phyloP scores from a whole-genome alignment of 2,888 invertebrate species.

The Noctua janthe region DNA sequence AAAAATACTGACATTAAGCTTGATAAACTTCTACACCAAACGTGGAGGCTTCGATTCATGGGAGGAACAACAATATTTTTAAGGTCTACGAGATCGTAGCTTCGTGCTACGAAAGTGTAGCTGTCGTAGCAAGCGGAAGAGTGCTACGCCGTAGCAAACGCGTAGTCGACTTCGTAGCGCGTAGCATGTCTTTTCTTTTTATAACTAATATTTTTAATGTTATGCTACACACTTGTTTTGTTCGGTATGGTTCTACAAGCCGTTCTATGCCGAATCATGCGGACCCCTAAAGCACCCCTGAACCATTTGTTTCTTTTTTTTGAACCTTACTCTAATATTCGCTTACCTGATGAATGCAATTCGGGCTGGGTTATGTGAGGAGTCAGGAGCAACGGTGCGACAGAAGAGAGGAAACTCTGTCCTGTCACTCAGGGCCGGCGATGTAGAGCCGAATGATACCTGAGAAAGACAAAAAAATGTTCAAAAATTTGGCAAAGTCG shows the following conservation, averaged over 20 bases:
- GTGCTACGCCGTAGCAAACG: conserved; percentile 39
- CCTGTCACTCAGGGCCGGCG: conserved; percentile 96
- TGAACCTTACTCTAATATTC: not conserved
- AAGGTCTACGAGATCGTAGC: not conserved
- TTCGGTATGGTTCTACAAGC: not conserved
- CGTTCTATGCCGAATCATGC: not conserved
- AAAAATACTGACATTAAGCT: no score
- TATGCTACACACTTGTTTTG: not conserved
- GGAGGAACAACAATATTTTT: not conserved
- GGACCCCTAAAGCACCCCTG: accelerated
- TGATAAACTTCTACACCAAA: not conserved
- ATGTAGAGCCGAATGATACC: conserved; percentile 97
- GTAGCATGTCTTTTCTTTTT: not conserved
- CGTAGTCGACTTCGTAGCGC: not conserved
- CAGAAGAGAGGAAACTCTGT: conserved; percentile 97
- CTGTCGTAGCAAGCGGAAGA: not conserved
- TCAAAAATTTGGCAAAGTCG: not conserved
- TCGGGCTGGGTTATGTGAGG: conserved; percentile 96
- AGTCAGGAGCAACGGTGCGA: conserved; percentile 97
- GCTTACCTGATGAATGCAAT: conserved; percentile 94
- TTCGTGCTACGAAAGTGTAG: conserved; percentile 14
- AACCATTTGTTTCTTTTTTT: not conserved
- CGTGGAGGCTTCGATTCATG: no score
- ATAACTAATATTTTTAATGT: not conserved
- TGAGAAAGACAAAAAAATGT: conserved; percentile 72